Conservation (phyloP, 2,113 vertebrate species). For the Pachycephala philippinensis region DNA sequence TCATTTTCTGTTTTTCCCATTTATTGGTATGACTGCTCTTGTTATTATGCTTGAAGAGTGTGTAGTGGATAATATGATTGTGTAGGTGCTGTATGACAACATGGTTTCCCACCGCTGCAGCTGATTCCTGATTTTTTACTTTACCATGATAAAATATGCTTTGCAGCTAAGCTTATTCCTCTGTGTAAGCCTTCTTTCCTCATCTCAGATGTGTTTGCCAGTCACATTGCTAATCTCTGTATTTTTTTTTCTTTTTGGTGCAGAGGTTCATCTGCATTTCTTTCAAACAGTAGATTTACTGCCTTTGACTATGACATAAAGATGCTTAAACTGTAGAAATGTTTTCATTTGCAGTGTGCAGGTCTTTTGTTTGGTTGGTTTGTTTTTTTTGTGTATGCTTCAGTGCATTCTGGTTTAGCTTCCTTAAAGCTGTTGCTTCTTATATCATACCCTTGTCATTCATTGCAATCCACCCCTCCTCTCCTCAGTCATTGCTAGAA, state of each 20-base stretch:
- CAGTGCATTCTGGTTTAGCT: constrained; percentile 68
- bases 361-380: neutral
- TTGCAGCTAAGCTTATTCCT: constrained; percentile 76
- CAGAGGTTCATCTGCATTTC: constrained; percentile 76
- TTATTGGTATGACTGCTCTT: constrained; percentile 49
- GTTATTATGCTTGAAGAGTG: constrained; percentile 63
- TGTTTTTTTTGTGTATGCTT: constrained; percentile 51
- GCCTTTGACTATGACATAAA: constrained; percentile 58
- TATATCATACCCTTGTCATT: constrained; percentile 47
- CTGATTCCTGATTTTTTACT: constrained; percentile 60
- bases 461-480: constrained; percentile 40
- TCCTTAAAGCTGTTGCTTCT: constrained; percentile 65
- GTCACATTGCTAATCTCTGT: constrained; percentile 85
- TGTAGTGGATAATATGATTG: constrained; percentile 32
- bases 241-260: constrained; percentile 68
- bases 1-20: constrained; percentile 58
- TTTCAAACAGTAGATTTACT: constrained; percentile 58
- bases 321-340: constrained; percentile 52
- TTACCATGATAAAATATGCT: constrained; percentile 75
- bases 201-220: constrained; percentile 85
- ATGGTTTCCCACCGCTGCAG: constrained; percentile 67
- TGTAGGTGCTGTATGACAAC: constrained; percentile 63
- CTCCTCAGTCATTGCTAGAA: constrained; percentile 36
- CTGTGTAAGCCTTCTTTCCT: constrained; percentile 69
- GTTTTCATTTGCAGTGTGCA: constrained; percentile 68